Conservation (phyloP, 2,888 invertebrate species). For the Doris montereyensis region DNA sequence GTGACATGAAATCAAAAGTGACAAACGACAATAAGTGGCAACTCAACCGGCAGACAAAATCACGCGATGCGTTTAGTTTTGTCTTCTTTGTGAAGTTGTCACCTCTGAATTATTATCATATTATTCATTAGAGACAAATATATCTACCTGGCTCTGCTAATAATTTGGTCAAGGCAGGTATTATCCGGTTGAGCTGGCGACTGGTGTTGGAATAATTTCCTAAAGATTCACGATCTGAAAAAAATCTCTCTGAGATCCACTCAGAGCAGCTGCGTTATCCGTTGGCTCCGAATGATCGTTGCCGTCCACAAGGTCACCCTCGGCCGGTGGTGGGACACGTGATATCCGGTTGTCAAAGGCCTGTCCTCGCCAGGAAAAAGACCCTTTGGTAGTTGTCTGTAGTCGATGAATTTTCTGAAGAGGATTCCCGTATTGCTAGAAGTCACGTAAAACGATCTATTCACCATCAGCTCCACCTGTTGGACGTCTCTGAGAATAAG, state of each 20-base stretch:
- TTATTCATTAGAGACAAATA: too few species aligned
- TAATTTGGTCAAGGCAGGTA: conserved; percentile 58
- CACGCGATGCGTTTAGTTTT: too few species aligned
- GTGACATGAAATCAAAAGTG: too few species aligned
- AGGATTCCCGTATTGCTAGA: conserved; percentile 3
- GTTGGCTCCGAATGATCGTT: background rate
- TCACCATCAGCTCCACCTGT: conserved; percentile 56
- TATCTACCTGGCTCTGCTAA: conserved; percentile 61
- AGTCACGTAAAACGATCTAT: conserved; percentile 49
- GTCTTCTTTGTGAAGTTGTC: too few species aligned
- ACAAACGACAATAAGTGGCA: too few species aligned
- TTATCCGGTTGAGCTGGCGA: conserved; percentile 51
- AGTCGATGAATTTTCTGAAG: too few species aligned
- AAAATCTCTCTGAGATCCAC: too few species aligned
- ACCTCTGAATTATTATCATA: too few species aligned
- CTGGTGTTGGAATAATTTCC: conserved; percentile 53
- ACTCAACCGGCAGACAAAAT: too few species aligned
- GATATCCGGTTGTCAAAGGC: conserved; percentile 12
- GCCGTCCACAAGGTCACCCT: background rate
- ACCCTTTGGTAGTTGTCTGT: background rate
- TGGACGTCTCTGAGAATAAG: conserved; percentile 58
- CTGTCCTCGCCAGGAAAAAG: background rate
- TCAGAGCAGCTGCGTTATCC: conserved; percentile 26
- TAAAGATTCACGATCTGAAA: conserved; percentile 35
- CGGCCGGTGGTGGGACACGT: background rate